Percentiles rank a stretch among this genome's conserved stretches.
phyloP scores from a whole-genome alignment of 1,140 invertebrate species.

The Sipha flava region DNA sequence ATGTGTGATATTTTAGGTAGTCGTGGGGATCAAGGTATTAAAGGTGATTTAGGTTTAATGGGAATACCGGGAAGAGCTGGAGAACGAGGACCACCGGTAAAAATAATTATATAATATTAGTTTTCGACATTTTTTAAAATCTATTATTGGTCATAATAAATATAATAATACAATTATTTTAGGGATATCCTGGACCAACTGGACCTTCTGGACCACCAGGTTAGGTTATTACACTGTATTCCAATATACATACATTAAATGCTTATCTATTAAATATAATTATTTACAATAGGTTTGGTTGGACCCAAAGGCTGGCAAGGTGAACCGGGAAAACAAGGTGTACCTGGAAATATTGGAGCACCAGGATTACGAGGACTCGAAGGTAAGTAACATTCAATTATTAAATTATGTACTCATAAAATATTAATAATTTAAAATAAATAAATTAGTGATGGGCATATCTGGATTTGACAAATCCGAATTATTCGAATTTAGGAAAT shows the following conservation, averaged over 20 bases:
- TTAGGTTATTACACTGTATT: neutral
- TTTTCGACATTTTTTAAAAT: neutral
- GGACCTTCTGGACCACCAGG: slow-evolving; percentile 60
- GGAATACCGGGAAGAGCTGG: slow-evolving; percentile 55
- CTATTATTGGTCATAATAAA: neutral
- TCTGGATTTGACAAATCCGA: too few species aligned
- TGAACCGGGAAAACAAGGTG: slow-evolving; percentile 58
- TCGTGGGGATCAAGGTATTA: slow-evolving; percentile 61
- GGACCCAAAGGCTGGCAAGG: slow-evolving; percentile 59
- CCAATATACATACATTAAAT: neutral
- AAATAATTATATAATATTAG: neutral
- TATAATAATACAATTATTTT: slow-evolving; percentile 4
- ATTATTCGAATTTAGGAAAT: too few species aligned
- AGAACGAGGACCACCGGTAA: slow-evolving; percentile 49
- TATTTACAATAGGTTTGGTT: slow-evolving; percentile 46
- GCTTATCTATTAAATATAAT: neutral
- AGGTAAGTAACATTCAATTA: slow-evolving; percentile 44
- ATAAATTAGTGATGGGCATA: too few species aligned
- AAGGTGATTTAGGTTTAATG: slow-evolving; percentile 65
- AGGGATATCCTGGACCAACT: slow-evolving; percentile 54
- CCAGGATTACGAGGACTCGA: slow-evolving; percentile 62
- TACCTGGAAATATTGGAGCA: slow-evolving; percentile 56
- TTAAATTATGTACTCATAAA: too few species aligned
- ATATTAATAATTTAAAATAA: too few species aligned
- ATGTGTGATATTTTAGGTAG: too few species aligned